Conservation (phyloP, 2,113 vertebrate genomes). For the Leucoraja erinaceus region DNA sequence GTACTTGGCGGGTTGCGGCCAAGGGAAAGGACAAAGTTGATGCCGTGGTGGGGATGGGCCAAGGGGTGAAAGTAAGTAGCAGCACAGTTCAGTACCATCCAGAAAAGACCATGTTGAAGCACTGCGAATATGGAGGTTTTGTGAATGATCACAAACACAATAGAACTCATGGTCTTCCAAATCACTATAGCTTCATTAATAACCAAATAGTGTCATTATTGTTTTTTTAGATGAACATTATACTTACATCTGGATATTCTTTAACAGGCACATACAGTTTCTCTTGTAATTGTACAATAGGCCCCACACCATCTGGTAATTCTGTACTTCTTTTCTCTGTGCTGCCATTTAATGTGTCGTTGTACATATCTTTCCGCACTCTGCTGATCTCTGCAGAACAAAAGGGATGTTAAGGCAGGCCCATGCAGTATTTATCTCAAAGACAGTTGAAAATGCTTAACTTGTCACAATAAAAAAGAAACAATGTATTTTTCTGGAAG, state of each 20-base stretch:
- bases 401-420: conserved; percentile 45
- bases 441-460: background rate
- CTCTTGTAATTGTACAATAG: conserved; percentile 95
- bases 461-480: background rate
- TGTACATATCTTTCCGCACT: conserved; percentile 99
- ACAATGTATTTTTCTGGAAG: background rate
- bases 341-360: conserved; percentile 94
- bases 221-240: conserved; percentile 46
- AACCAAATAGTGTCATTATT: no score
- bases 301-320: conserved; percentile 87
- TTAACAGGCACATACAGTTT: conserved; percentile 99
- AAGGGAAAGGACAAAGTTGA: no score
- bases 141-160: background rate
- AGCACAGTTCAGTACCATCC: no score
- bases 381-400: conserved; percentile 81
- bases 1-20: no score
- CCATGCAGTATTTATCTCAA: background rate
- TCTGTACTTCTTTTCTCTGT: conserved; percentile 89
- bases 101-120: background rate
- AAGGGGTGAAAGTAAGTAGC: no score
- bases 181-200: background rate
- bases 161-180: background rate
- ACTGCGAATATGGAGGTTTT: background rate
- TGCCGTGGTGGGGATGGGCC: no score
- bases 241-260: conserved; percentile 97